Percentiles rank a stretch among this genome's conserved stretches.
Conservation (phyloP, 1,140 invertebrate genomes). For the Pissodes strobi region DNA sequence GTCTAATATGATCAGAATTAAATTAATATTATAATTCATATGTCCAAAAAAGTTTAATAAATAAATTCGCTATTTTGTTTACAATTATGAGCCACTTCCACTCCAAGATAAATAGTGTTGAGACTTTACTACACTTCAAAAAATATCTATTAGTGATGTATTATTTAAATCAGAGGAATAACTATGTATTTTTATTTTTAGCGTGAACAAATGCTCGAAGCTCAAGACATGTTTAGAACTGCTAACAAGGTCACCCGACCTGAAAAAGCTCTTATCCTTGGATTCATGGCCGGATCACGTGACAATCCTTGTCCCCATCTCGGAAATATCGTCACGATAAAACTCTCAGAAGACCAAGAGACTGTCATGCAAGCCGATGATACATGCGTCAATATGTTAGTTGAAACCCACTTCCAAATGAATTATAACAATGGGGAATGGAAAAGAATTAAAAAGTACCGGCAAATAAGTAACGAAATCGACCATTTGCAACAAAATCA, state of each 20-base stretch:
- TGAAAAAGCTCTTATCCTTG: conserved; percentile 95
- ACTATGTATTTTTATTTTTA: conserved; percentile 54
- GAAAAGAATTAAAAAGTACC: conserved; percentile 87
- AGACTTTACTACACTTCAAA: too few relatives aligned
- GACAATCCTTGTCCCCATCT: conserved; percentile 94
- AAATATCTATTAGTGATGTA: too few relatives aligned
- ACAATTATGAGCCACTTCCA: neutral
- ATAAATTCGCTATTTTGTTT: neutral
- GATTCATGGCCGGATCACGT: conserved; percentile 96
- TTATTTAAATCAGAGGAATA: too few relatives aligned
- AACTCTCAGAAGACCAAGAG: conserved; percentile 87
- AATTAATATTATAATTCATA: too few relatives aligned
- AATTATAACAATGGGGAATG: conserved; percentile 94
- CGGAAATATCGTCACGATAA: conserved; percentile 91
- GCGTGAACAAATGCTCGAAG: conserved; percentile 95
- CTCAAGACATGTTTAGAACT: conserved; percentile 95
- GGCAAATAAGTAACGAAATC: conserved; percentile 65
- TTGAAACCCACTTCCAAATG: conserved; percentile 96
- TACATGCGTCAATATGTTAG: conserved; percentile 73
- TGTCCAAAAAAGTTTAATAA: too few relatives aligned
- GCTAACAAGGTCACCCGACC: conserved; percentile 94
- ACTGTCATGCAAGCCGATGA: conserved; percentile 76
- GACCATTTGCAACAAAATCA: conserved; percentile 47
- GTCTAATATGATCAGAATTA: too few relatives aligned
- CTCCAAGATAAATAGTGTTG: too few relatives aligned